A percentile compares a stretch with the other conserved stretches of the same genome.
Conservation (phyloP, 2,888 invertebrate species). For the Meliscaeva auricollis region DNA sequence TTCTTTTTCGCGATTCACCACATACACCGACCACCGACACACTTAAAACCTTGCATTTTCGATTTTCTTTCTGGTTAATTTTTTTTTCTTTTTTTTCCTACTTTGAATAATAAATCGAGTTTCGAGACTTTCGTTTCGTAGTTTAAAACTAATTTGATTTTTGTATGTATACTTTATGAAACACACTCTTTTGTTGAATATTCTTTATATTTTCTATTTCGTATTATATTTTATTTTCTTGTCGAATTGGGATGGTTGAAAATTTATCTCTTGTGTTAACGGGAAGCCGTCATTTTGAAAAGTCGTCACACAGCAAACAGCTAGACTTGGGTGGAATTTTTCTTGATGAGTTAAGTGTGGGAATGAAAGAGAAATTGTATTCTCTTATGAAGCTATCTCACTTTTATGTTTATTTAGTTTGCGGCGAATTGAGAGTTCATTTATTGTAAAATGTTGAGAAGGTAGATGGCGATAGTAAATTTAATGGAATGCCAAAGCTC, state of each 20-base stretch:
- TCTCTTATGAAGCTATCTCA: conserved; percentile 22
- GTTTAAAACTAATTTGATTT: too few species aligned
- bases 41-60: conserved; percentile 49
- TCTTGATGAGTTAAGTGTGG: conserved; percentile 19
- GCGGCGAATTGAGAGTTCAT: conserved; percentile 6
- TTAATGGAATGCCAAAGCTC: not conserved
- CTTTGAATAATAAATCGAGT: conserved; percentile 35
- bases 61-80: conserved; percentile 25
- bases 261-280: conserved; percentile 64
- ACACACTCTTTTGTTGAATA: conserved; percentile 52
- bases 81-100: conserved; percentile 15
- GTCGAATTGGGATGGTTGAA: conserved; percentile 63
- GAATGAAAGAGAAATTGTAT: conserved; percentile 10
- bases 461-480: not conserved
- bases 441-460: not conserved
- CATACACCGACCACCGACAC: conserved; percentile 45
- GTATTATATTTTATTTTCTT: conserved; percentile 16
- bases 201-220: conserved; percentile 29
- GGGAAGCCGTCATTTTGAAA: conserved; percentile 76
- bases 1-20: conserved; percentile 61
- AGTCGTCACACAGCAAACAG: conserved; percentile 53
- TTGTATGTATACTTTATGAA: conserved; percentile 32
- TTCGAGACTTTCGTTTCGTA: conserved; percentile 56
- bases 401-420: conserved; percentile 28
- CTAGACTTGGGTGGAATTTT: conserved; percentile 51